These are phyloP conservation scores for Serilophus lunatus DNA, from an alignment of 2,113 vertebrate species.

Conservation along the genomic window DNA sequence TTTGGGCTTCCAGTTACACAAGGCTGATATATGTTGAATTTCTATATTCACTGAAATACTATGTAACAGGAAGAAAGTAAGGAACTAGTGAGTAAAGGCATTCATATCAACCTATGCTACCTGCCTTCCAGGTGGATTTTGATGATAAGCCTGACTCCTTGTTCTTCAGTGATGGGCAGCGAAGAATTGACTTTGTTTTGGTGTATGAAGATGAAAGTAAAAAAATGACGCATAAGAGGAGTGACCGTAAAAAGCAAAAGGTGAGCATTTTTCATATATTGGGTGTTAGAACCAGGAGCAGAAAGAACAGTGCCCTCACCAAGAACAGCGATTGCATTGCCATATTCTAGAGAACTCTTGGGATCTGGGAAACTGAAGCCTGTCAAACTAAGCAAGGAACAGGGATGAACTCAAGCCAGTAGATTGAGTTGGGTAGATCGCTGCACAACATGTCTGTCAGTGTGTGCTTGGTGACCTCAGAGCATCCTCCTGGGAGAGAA, in stretches of 20 bases:
- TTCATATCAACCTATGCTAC: not conserved
- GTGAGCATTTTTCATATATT: conserved; percentile 49
- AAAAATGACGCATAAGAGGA: conserved; percentile 80
- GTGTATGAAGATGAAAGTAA: conserved; percentile 90
- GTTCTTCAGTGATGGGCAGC: conserved; percentile 87
- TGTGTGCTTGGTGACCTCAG: not conserved
- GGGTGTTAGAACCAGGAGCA: not conserved
- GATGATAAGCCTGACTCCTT: conserved; percentile 83
- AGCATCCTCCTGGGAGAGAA: not conserved
- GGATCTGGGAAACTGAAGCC: not conserved
- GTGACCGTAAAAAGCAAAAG: conserved; percentile 71
- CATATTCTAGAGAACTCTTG: not conserved
- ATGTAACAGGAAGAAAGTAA: not conserved
- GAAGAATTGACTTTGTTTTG: conserved; percentile 89
- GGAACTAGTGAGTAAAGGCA: not conserved
- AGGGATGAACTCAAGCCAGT: not conserved
- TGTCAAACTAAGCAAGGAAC: not conserved
- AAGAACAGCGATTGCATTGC: not conserved
- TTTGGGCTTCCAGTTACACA: not conserved
- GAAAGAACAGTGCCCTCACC: not conserved
- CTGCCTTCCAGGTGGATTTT: conserved; percentile 81
- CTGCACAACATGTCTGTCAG: rapidly evolving
- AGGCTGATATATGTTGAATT: not conserved
- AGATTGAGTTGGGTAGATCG: not conserved
- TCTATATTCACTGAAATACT: not conserved